phyloP scores from a whole-genome alignment of 2,113 vertebrate genomes.

The Rhegmatorhina hoffmannsi region DNA sequence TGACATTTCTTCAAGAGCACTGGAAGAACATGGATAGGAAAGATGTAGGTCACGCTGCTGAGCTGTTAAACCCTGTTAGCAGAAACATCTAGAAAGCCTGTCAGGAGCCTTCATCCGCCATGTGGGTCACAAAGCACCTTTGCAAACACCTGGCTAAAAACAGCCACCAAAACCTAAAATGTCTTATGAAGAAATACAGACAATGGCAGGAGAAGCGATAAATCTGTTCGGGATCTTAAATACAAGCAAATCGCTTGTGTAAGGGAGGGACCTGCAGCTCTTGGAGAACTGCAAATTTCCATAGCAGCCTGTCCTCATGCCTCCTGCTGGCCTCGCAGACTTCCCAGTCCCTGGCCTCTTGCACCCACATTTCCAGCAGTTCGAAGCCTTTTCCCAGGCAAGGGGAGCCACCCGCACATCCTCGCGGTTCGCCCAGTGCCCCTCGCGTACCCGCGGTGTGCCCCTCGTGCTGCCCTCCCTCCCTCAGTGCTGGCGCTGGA shows the following conservation, averaged over 20 bases:
- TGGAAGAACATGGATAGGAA: background rate
- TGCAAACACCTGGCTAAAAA: background rate
- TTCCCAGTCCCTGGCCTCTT: background rate
- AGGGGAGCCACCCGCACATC: accelerated
- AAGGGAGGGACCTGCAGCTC: too few relatives aligned
- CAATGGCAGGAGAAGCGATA: background rate
- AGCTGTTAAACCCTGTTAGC: background rate
- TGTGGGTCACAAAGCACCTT: background rate
- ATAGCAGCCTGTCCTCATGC: background rate
- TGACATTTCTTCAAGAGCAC: background rate
- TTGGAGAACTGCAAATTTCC: background rate
- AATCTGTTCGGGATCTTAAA: accelerated
- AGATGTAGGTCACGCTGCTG: background rate
- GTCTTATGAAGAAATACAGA: background rate
- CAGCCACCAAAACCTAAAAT: background rate
- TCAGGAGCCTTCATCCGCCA: background rate
- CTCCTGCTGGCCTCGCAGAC: background rate
- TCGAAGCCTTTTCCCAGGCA: background rate
- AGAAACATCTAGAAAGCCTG: background rate
- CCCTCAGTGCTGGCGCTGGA: background rate
- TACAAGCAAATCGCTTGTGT: background rate
- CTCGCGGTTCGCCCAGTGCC: accelerated
- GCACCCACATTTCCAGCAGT: background rate
- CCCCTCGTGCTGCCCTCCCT: background rate
- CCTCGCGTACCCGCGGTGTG: accelerated